Percentiles rank a stretch among this genome's conserved stretches.
Conservation (phyloP, 2,113 vertebrate species). For the Paradisaea rubra region DNA sequence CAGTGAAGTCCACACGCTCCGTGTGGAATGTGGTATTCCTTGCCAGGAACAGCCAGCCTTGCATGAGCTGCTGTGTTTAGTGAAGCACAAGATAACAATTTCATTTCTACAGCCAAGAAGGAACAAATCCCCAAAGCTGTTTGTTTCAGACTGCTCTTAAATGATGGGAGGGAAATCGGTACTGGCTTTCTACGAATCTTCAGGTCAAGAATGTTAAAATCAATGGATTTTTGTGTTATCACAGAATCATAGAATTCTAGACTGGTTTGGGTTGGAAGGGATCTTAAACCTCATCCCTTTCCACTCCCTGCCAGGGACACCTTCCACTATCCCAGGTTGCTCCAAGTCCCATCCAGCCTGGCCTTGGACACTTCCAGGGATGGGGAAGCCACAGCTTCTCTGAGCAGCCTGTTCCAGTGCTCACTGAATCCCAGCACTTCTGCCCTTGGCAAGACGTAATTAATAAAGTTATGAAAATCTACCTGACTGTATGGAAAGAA, state of each 20-base stretch:
- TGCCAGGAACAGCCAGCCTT: not conserved
- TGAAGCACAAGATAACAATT: not conserved
- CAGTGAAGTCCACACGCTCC: not conserved
- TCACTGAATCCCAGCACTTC: constrained; percentile 11
- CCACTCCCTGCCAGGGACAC: not conserved
- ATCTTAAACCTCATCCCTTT: not conserved
- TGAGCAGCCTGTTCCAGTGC: not conserved
- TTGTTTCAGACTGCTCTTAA: constrained; percentile 21
- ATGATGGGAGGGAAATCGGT: not conserved
- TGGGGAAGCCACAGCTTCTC: not conserved
- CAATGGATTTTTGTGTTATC: constrained; percentile 36
- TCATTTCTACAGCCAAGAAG: not conserved
- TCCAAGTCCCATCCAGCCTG: rapidly evolving
- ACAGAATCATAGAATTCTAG: not conserved
- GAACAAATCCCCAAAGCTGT: not conserved
- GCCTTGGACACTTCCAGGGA: not conserved
- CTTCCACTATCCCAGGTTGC: not conserved
- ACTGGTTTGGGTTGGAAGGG: not conserved
- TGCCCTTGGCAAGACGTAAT: constrained; percentile 44
- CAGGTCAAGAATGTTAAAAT: not conserved
- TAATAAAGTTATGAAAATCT: constrained; percentile 55
- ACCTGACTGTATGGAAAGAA: constrained; percentile 20
- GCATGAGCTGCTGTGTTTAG: not conserved
- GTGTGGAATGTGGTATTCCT: rapidly evolving
- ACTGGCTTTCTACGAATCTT: constrained; percentile 23